Evolutionary conservation across 2,888 invertebrate species (phyloP).

Genomic region (Xestia rhomboidea): DNA sequence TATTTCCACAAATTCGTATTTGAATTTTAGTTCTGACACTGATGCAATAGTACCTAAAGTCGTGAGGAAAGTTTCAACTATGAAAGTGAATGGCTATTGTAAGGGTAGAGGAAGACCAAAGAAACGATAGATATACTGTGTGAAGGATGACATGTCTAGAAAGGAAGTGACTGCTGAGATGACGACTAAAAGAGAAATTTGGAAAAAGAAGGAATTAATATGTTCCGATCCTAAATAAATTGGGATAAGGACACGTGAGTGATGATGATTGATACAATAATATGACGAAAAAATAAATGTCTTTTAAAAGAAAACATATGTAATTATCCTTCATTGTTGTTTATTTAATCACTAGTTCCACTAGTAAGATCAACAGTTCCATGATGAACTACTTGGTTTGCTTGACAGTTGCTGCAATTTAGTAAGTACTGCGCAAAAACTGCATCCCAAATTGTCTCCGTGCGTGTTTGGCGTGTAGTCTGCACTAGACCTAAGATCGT

Average conservation of each 20-base stretch:
- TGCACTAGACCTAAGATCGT: not conserved
- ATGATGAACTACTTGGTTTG: too few relatives aligned
- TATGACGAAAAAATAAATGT: not conserved
- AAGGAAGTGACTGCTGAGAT: not conserved
- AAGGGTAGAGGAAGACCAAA: not conserved
- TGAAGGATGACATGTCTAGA: not conserved
- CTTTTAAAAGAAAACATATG: too few relatives aligned
- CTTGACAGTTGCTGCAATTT: not conserved
- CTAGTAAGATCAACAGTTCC: too few relatives aligned
- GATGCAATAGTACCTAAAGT: not conserved
- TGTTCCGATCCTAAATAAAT: not conserved
- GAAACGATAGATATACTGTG: not conserved
- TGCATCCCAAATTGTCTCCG: not conserved
- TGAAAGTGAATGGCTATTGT: not conserved
- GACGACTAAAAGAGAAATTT: not conserved
- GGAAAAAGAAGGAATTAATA: not conserved
- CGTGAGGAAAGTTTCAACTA: not conserved
- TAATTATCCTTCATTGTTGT: too few relatives aligned
- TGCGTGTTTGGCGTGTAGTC: not conserved
- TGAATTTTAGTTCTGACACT: not conserved
- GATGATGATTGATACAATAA: not conserved
- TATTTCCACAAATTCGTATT: not conserved
- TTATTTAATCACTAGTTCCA: too few relatives aligned
- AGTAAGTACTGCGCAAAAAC: not conserved
- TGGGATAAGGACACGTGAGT: not conserved